phyloP scores from a whole-genome alignment of 2,797 vertebrate genomes.

The Typhlichthys subterraneus region DNA sequence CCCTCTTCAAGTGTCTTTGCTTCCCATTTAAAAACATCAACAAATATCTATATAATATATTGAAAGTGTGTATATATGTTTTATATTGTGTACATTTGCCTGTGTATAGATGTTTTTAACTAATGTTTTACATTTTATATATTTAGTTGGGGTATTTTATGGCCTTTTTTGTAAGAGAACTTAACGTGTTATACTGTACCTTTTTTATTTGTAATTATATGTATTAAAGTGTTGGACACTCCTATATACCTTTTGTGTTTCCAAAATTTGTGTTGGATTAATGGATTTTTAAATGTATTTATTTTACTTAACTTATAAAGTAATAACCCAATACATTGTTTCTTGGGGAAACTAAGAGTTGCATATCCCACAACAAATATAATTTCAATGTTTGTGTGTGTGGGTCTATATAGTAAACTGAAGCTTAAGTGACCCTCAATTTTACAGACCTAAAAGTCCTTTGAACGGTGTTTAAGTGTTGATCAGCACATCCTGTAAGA shows the following conservation, averaged over 20 bases:
- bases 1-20: slow-evolving; percentile 74
- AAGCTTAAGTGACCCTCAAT: neutral
- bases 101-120: slow-evolving; percentile 83
- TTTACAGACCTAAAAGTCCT: neutral
- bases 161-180: slow-evolving; percentile 65
- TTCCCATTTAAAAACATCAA: slow-evolving; percentile 59
- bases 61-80: slow-evolving; percentile 85
- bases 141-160: slow-evolving; percentile 64
- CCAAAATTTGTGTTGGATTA: neutral
- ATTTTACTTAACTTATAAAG: too few relatives aligned
- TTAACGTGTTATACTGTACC: slow-evolving; percentile 63
- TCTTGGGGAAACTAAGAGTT: too few relatives aligned
- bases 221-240: slow-evolving; percentile 78
- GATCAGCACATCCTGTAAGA: neutral
- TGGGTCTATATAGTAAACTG: too few relatives aligned
- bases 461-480: neutral
- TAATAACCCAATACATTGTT: too few relatives aligned
- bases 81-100: slow-evolving; percentile 86
- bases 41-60: slow-evolving; percentile 88
- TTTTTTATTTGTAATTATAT: slow-evolving; percentile 72
- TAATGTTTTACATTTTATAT: slow-evolving; percentile 75
- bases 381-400: too few relatives aligned
- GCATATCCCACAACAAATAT: too few relatives aligned
- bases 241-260: slow-evolving; percentile 33
- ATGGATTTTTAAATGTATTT: too few relatives aligned